Base-by-base conservation (phyloP, 2,797 vertebrate species). In the Darevskia nairensis region DNA sequence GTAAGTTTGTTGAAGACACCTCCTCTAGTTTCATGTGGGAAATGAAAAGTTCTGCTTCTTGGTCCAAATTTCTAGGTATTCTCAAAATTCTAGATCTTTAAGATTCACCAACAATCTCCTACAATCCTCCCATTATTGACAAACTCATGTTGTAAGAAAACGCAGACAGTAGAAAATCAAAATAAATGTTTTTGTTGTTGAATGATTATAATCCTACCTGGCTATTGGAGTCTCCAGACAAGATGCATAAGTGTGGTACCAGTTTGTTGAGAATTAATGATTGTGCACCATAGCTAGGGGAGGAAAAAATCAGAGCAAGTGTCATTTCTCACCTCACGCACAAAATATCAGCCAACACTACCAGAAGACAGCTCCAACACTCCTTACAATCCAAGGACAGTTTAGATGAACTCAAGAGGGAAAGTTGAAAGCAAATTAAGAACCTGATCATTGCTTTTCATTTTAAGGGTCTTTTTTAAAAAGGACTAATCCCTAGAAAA, bases 141-240 rank as follows among this genome's bases (percentile, higher is more conserved):
- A 87, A 75, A 81, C 9, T 21, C 13, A 3, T 2, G 78, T 0
- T 3, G 32, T 13, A 17, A 84, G 76, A 3, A 29, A 91, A 82
- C n/a, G 15, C 11, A 17, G 44, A 68, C 21, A 80, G 9, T 11
- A 39, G 8, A 55, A 84, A 81, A 89, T 76, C 29, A 81, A 17
- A 55, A 81, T 3, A 3, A 25, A 39, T 29, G 8, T 17, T 2
- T 69, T 79, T 44, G 59, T n/a, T n/a, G 21, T 13, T 71, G 8
- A 80, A 61, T 9, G 29, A 75, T 8, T 50, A 25, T 91, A 86
- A 85, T 72, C 83, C 95, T 96, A 99, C 99, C 97, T 99, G 98
- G 92, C 98, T 98, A 92, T 98, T 99, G 35, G 98, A 98, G 96
- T 99, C 99, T 96, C 98, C 98, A 89, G 98, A 97, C 6, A 97